A percentile compares a stretch with the other conserved stretches of the same genome.
These are phyloP conservation scores for Cephalopachus bancanus DNA, from an alignment of 2,797 vertebrate species.

Conservation along the genomic window DNA sequence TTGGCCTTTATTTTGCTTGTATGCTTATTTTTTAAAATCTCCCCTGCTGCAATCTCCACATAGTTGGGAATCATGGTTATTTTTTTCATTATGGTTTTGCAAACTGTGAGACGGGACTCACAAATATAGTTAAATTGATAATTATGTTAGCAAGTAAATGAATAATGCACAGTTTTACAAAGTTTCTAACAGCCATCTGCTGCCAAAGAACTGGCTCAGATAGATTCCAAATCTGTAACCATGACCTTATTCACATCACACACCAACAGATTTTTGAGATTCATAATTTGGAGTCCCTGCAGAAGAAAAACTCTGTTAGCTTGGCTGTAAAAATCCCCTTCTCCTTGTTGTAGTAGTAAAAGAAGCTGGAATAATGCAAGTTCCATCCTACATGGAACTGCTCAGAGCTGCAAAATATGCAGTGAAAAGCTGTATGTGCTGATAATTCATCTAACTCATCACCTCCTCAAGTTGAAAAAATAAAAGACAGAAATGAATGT, in stretches of 20 bases:
- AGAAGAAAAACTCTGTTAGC: slow-evolving; percentile 12
- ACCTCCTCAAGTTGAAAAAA: background rate
- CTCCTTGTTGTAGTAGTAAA: background rate
- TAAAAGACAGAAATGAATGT: background rate
- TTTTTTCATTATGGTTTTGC: background rate
- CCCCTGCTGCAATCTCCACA: background rate
- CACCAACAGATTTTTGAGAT: background rate
- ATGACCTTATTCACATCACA: background rate
- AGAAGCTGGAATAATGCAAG: background rate
- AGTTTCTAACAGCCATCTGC: background rate
- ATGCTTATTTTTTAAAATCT: background rate
- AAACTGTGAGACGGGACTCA: background rate
- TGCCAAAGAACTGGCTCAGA: background rate
- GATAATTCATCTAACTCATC: slow-evolving; percentile 51
- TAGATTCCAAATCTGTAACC: slow-evolving; percentile 11
- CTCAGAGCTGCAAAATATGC: slow-evolving; percentile 49
- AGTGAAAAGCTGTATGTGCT: background rate
- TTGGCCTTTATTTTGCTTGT: background rate
- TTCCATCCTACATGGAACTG: background rate
- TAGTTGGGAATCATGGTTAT: background rate
- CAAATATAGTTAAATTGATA: background rate
- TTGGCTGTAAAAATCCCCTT: slow-evolving; percentile 11
- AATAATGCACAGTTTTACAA: background rate
- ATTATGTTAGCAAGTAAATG: background rate
- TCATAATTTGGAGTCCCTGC: background rate